Evolutionary conservation across 2,888 invertebrate species (phyloP).

Genomic region (Drosophila rellima): DNA sequence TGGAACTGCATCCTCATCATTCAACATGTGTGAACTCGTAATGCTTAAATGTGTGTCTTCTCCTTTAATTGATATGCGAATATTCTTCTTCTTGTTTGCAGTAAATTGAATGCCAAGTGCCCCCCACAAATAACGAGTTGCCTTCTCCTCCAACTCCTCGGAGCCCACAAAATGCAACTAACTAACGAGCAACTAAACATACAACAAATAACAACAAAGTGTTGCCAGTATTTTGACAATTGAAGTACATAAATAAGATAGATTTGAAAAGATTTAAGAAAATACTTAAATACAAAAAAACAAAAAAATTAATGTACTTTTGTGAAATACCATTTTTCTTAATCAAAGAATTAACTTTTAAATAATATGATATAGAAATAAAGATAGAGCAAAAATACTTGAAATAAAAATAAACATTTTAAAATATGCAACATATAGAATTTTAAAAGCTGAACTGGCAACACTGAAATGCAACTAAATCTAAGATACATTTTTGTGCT

Average conservation of each 20-base stretch:
- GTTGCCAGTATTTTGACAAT: background rate
- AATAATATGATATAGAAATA: too few relatives aligned
- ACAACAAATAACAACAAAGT: constrained; percentile 11
- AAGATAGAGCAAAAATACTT: too few relatives aligned
- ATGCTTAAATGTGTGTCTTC: constrained; percentile 34
- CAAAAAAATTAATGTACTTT: too few relatives aligned
- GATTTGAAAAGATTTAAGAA: background rate
- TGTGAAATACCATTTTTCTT: too few relatives aligned
- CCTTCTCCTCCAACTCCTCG: constrained; percentile 18
- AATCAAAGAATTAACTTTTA: too few relatives aligned
- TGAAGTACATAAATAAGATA: background rate
- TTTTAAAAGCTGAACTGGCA: background rate
- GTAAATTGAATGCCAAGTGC: constrained; percentile 72
- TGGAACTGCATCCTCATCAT: constrained; percentile 26
- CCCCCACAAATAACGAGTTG: constrained; percentile 36
- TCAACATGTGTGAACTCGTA: constrained; percentile 22
- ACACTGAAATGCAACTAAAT: constrained; percentile 19
- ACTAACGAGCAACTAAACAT: constrained; percentile 51
- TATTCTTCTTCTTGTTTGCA: constrained; percentile 74
- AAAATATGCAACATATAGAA: background rate
- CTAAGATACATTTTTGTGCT: constrained; percentile 35
- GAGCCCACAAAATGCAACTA: constrained; percentile 43
- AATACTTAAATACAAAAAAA: background rate
- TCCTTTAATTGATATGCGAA: constrained; percentile 50
- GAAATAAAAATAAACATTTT: too few relatives aligned